Conservation (phyloP, 2,797 vertebrate species). For the Cyprinodon diabolis region DNA sequence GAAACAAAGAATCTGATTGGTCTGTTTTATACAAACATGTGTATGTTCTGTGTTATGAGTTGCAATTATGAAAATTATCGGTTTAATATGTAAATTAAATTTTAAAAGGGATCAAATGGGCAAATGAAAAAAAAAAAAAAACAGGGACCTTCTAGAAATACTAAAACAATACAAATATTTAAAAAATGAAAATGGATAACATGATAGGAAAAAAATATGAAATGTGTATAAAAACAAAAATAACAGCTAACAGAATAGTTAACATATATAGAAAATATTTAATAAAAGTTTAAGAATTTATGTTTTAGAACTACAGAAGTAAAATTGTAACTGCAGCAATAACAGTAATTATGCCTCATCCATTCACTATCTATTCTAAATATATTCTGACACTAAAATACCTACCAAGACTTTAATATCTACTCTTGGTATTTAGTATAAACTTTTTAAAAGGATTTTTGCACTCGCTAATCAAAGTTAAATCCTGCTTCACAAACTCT, state of each 20-base stretch:
- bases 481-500: background rate
- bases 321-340: background rate
- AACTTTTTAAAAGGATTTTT: no score
- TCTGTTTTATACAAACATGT: background rate
- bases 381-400: background rate
- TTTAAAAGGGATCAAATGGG: no score
- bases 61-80: no score
- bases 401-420: no score
- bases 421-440: no score
- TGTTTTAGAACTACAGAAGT: background rate
- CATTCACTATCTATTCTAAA: background rate
- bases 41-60: no score
- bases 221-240: background rate
- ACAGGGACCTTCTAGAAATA: background rate
- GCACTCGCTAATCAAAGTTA: conserved; percentile 6
- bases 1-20: background rate
- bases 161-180: background rate
- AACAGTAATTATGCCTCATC: background rate
- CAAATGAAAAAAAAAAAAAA: background rate
- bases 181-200: background rate
- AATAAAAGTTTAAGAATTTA: background rate
- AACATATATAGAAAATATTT: background rate
- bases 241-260: background rate
- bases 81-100: no score
- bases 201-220: background rate